These are phyloP conservation scores for Tuberolachnus salignus DNA, from an alignment of 2,888 invertebrate genomes.

Conservation along the genomic window DNA sequence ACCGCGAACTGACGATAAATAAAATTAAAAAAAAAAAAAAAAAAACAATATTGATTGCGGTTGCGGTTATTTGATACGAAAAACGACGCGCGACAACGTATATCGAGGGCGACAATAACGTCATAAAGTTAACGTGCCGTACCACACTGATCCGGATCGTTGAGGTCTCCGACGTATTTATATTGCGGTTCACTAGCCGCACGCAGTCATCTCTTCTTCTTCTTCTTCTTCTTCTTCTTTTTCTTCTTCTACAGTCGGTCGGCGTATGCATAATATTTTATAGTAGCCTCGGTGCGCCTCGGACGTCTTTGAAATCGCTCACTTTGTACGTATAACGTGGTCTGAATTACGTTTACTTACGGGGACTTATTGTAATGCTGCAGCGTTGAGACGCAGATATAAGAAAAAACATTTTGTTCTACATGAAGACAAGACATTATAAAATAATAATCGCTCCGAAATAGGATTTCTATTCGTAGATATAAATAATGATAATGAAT, in stretches of 20 bases:
- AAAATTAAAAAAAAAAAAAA: not conserved
- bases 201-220: conserved; percentile 29
- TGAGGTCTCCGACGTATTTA: conserved; percentile 53
- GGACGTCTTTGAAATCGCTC: not conserved
- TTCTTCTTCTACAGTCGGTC: not conserved
- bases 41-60: not conserved
- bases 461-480: too few relatives aligned
- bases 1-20: not conserved
- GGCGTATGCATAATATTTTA: too few relatives aligned
- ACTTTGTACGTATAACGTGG: not conserved
- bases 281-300: not conserved
- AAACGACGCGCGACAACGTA: conserved; percentile 3
- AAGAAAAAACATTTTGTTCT: too few relatives aligned
- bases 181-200: conserved; percentile 38
- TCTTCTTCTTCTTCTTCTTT: not conserved
- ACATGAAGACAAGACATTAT: too few relatives aligned
- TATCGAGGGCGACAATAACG: conserved; percentile 45
- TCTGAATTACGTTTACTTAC: not conserved
- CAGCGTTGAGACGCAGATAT: too few relatives aligned
- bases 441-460: too few relatives aligned
- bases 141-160: conserved; percentile 35
- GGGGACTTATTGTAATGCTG: too few relatives aligned
- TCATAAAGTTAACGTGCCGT: conserved; percentile 46
- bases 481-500: too few relatives aligned
- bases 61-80: not conserved